Evolutionary conservation across 2,888 invertebrate species (phyloP), one percentile per base, ranked within the genome.

Genomic region (Trissolcus brochymenae): DNA sequence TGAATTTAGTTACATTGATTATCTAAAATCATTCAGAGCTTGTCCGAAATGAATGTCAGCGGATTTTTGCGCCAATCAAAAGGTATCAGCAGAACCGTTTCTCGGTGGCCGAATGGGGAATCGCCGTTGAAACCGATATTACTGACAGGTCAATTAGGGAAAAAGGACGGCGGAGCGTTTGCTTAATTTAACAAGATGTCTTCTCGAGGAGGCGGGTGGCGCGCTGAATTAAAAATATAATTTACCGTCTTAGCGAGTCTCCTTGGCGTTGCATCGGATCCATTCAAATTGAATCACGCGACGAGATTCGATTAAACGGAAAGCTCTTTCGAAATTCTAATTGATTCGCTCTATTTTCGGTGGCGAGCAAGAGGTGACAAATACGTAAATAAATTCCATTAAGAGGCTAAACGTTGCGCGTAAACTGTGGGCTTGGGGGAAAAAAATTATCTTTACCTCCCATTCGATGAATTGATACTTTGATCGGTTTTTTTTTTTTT

Each of bases 271-370:
- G 68, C 78, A 57, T 66, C 72, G 65, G 70, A 66, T 64, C 73
- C 67, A 76, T 66, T 76, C 71, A 79, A 79, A 76, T 79, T 74
- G 79, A 79, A 70, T 79, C 60, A 71, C 74, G 57, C 66, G 62
- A 65, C 55, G 79, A 61, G 60, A 79, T 79, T 79, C 74, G 77
- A 79, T 77, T 76, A 77, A 77, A 68, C 72, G 72, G 60, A 68
- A 74, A 68, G 57, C 71, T 79, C 76, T 79, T 77, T 77, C 79
- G 76, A 75, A 72, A 79, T 77, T 79, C 68, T 76, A 76, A 79
- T 76, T 71, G 68, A 79, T 70, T 76, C 61, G 73, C 75, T 72
- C 75, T 56, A 74, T 77, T 75, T 75, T 77, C 79, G 76, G 74
- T 50, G 79, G 66, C 74, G 62, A 79, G 74, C 71, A 66, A 64